These are phyloP conservation scores for Struthidea cinerea DNA, from an alignment of 2,113 vertebrate genomes.

Conservation along the genomic window DNA sequence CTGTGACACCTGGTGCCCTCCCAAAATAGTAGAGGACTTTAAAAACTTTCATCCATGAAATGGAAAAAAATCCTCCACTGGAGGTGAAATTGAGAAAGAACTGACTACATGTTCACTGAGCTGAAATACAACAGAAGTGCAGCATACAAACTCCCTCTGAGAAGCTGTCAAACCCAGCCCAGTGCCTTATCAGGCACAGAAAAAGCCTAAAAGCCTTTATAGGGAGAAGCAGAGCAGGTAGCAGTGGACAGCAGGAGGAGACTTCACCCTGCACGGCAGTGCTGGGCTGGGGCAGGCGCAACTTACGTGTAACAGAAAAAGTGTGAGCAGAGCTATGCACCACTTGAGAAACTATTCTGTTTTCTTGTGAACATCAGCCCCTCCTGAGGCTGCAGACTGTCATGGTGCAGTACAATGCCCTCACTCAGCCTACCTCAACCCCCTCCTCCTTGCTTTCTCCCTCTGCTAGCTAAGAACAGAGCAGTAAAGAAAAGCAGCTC, in stretches of 20 bases:
- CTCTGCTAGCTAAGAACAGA: background rate
- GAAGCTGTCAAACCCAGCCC: background rate
- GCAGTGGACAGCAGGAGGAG: background rate
- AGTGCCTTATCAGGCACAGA: background rate
- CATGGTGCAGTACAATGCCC: rapidly evolving
- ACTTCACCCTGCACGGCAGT: background rate
- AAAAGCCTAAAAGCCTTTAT: background rate
- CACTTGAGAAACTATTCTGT: background rate
- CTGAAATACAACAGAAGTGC: background rate
- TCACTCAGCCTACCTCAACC: background rate
- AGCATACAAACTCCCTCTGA: background rate
- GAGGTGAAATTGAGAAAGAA: background rate
- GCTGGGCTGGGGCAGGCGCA: background rate
- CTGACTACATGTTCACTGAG: background rate
- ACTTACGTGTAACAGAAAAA: background rate
- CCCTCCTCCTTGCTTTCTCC: background rate
- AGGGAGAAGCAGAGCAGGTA: background rate
- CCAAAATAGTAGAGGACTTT: background rate
- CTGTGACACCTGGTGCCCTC: background rate
- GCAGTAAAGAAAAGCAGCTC: background rate
- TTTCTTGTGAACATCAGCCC: background rate
- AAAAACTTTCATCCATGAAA: background rate
- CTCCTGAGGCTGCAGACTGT: background rate
- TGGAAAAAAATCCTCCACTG: background rate
- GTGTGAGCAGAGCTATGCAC: background rate